Conservation (phyloP, 2,888 invertebrate species). For the Melieria crassipennis region DNA sequence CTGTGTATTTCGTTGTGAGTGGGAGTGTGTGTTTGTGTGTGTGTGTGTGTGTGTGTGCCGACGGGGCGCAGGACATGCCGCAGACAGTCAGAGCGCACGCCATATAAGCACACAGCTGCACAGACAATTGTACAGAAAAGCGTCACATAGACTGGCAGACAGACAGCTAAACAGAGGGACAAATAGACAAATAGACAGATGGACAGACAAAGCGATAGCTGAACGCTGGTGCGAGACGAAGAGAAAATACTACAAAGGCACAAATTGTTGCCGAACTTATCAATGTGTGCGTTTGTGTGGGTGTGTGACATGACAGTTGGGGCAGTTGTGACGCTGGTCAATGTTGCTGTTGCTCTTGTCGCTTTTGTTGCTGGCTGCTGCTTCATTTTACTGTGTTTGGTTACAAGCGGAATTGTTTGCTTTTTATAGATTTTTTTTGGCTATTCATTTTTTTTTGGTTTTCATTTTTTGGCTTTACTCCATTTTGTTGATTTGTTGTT, state of each 20-base stretch:
- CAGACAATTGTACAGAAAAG: no score
- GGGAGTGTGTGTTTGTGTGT: no score
- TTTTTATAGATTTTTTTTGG: not conserved
- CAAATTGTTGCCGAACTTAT: constrained; percentile 15
- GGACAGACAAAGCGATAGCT: no score
- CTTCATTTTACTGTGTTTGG: not conserved
- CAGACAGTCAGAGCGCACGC: not conserved
- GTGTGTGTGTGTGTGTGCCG: no score
- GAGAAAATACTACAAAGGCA: not conserved
- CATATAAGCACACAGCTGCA: not conserved
- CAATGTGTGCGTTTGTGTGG: not conserved
- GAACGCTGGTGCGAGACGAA: not conserved
- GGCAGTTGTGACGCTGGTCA: no score
- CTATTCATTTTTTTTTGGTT: not conserved
- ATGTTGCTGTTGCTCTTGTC: not conserved
- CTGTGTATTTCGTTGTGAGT: no score
- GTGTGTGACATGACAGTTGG: no score
- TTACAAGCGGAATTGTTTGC: not conserved
- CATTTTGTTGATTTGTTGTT: constrained; percentile 1
- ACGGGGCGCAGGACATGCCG: not conserved
- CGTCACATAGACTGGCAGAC: no score
- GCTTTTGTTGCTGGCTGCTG: not conserved
- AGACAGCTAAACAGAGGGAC: no score
- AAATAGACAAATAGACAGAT: no score
- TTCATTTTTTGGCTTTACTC: not conserved